Evolutionary conservation across 1,140 invertebrate genomes (phyloP).

Genomic region (Melanaphis sacchari): DNA sequence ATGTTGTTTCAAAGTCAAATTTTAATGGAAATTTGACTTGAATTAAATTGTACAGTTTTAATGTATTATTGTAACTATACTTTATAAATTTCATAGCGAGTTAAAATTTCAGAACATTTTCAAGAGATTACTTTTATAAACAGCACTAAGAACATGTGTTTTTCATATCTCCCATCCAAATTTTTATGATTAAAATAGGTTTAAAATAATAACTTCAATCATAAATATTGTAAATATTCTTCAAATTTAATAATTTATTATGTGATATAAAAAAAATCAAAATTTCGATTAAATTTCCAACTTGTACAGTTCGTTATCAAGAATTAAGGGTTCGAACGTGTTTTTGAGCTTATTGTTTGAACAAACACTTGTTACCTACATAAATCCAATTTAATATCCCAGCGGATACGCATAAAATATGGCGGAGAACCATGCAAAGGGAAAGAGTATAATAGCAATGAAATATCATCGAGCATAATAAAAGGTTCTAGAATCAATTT

Average conservation of each 20-base stretch:
- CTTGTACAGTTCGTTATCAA: background rate
- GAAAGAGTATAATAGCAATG: background rate
- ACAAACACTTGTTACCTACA: background rate
- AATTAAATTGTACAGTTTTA: background rate
- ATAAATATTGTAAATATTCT: background rate
- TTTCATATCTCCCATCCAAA: background rate
- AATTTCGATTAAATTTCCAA: background rate
- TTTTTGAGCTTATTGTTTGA: background rate
- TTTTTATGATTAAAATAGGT: background rate
- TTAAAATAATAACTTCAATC: background rate
- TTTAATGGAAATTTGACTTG: background rate
- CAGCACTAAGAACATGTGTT: background rate
- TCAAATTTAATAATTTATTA: background rate
- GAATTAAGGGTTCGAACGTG: background rate
- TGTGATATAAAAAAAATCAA: background rate
- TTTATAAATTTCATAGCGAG: background rate
- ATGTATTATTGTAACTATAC: background rate
- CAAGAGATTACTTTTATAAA: background rate
- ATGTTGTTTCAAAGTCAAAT: background rate
- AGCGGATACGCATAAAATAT: background rate
- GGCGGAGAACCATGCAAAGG: background rate
- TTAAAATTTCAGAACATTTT: background rate
- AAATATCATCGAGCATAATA: background rate
- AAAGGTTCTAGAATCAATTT: background rate
- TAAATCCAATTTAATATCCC: background rate